Percentiles rank a stretch among this genome's conserved stretches.
Conservation (phyloP, 2,888 invertebrate genomes). For the Schrankia costaestrigalis region DNA sequence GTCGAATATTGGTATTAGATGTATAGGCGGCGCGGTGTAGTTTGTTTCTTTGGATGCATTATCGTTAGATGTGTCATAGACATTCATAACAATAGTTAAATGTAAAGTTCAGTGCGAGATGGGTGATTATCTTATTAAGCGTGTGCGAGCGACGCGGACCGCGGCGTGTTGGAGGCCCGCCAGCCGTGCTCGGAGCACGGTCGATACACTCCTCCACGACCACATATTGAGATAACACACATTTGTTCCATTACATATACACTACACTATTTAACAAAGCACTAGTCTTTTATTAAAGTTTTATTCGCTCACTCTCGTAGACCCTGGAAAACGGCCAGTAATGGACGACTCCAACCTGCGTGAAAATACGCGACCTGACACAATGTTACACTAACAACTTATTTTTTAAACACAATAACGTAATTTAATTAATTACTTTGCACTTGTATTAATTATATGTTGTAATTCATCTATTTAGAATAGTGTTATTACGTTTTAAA, state of each 20-base stretch:
- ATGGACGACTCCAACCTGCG: constrained; percentile 24
- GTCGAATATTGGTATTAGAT: constrained; percentile 43
- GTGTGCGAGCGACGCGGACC: constrained; percentile 32
- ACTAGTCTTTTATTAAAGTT: constrained; percentile 15
- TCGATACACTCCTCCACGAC: constrained; percentile 45
- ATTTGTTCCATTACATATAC: constrained; percentile 18
- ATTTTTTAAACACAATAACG: constrained; percentile 12
- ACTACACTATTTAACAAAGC: constrained; percentile 15
- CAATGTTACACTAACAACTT: constrained; percentile 5
- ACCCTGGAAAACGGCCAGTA: constrained; percentile 23
- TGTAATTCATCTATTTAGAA: constrained; percentile 57
- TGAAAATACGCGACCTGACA: constrained; percentile 15
- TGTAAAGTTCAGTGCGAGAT: constrained; percentile 32
- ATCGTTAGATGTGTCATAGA: constrained; percentile 35
- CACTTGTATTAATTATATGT: constrained; percentile 34
- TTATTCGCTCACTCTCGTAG: constrained; percentile 24
- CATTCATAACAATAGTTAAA: constrained; percentile 60
- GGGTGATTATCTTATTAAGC: constrained; percentile 47
- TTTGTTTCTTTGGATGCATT: constrained; percentile 42
- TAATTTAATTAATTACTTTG: constrained; percentile 18
- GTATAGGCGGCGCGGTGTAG: constrained; percentile 39
- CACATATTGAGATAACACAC: constrained; percentile 27
- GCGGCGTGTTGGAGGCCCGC: constrained; percentile 47
- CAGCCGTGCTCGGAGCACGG: constrained; percentile 43
- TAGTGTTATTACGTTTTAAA: constrained; percentile 67